A percentile compares a stretch with the other conserved stretches of the same genome.
These are phyloP conservation scores for Xerus rutilus DNA, from an alignment of 2,797 vertebrate genomes.

Conservation along the genomic window DNA sequence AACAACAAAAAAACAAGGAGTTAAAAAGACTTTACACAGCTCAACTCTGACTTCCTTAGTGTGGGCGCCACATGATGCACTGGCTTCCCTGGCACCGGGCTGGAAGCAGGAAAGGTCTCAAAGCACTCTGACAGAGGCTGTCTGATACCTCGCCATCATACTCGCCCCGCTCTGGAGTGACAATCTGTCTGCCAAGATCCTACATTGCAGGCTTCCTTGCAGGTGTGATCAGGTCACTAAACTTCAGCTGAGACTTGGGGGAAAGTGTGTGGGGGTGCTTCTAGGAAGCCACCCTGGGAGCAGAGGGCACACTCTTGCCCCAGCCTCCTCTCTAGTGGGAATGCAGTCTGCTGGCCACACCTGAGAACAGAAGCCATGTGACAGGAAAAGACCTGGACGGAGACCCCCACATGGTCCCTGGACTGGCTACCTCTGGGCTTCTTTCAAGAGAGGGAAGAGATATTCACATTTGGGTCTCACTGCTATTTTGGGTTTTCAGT, in stretches of 20 bases:
- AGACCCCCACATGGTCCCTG: not conserved
- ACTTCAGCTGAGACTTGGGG: too few species aligned
- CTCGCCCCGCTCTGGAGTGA: not conserved
- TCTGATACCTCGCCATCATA: too few species aligned
- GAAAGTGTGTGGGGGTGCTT: not conserved
- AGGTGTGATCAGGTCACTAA: not conserved
- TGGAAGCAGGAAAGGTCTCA: not conserved
- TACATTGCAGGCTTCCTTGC: not conserved
- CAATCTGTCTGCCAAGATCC: not conserved
- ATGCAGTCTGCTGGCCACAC: fast-evolving
- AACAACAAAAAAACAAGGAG: too few species aligned
- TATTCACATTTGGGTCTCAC: not conserved
- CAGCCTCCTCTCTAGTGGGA: not conserved
- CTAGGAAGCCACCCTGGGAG: not conserved
- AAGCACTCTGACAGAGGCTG: not conserved
- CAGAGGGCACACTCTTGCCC: not conserved
- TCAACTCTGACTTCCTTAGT: too few species aligned
- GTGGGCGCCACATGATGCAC: not conserved
- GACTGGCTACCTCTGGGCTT: not conserved
- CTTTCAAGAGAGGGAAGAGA: not conserved
- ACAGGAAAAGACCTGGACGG: not conserved
- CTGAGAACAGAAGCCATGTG: fast-evolving
- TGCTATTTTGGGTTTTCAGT: not conserved
- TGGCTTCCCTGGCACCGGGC: too few species aligned
- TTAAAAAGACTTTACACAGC: not conserved